phyloP scores from a whole-genome alignment of 2,888 invertebrate species.

The Xiphydria camelus region DNA sequence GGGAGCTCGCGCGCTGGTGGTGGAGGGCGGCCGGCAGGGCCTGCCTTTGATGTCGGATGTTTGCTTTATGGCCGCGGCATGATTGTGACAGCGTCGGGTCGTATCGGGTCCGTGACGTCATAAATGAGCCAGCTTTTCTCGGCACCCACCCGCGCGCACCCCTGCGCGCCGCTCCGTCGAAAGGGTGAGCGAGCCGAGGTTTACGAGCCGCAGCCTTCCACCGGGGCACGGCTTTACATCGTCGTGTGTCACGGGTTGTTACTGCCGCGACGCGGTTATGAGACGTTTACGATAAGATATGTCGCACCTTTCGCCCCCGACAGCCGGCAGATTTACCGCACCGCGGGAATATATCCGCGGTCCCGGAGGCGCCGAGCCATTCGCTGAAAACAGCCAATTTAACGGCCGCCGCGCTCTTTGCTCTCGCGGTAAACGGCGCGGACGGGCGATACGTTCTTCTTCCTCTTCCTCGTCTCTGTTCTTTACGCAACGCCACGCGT shows the following conservation, averaged over 20 bases:
- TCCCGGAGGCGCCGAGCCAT: not conserved
- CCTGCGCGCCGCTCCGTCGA: slow-evolving; percentile 3
- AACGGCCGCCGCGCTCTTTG: not conserved
- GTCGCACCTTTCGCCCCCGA: slow-evolving; percentile 47
- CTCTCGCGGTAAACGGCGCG: too few species aligned
- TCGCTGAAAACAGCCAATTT: not conserved
- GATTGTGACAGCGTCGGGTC: slow-evolving; percentile 37
- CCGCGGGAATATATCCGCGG: slow-evolving; percentile 4
- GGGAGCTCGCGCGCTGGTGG: too few species aligned
- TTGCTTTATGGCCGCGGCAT: slow-evolving; percentile 41
- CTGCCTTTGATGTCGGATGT: slow-evolving; percentile 43
- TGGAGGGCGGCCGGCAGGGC: slow-evolving; percentile 15
- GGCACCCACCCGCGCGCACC: not conserved
- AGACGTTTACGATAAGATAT: slow-evolving; percentile 55
- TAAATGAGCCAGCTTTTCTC: slow-evolving; percentile 26
- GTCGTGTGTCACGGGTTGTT: slow-evolving; percentile 53
- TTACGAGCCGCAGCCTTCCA: slow-evolving; percentile 40
- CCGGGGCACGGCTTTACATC: slow-evolving; percentile 37
- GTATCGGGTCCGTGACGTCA: slow-evolving; percentile 33
- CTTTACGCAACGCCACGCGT: too few species aligned
- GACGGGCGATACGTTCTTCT: too few species aligned
- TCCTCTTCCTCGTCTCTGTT: too few species aligned
- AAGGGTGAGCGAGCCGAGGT: slow-evolving; percentile 33
- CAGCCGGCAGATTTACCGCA: slow-evolving; percentile 44
- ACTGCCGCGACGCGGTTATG: slow-evolving; percentile 48